A percentile compares a stretch with the other conserved stretches of the same genome.
Conservation (phyloP, 2,888 invertebrate genomes). For the Halocaridina rubra region DNA sequence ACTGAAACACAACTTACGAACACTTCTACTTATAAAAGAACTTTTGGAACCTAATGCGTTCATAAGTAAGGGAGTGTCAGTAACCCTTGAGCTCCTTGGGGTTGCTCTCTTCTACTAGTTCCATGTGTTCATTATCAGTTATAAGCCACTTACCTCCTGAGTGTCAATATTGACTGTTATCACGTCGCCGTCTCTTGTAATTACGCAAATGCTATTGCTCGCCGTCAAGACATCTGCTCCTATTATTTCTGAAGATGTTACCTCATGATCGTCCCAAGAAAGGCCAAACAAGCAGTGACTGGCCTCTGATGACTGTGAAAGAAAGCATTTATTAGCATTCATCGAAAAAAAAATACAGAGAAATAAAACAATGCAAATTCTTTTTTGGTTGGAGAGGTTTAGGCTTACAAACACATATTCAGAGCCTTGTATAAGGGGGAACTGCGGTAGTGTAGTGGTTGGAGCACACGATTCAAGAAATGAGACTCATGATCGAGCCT, state of each 20-base stretch:
- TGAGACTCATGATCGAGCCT: too few species aligned
- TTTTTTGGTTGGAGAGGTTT: background rate
- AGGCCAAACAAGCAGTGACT: background rate
- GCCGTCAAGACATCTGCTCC: slow-evolving; percentile 27
- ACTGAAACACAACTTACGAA: too few species aligned
- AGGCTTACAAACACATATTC: too few species aligned
- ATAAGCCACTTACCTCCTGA: slow-evolving; percentile 4
- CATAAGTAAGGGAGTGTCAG: background rate
- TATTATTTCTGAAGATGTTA: background rate
- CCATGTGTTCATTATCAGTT: too few species aligned
- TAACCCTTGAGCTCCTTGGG: too few species aligned
- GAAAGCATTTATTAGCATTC: background rate
- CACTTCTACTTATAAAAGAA: too few species aligned
- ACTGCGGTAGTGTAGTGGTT: too few species aligned
- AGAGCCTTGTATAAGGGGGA: too few species aligned
- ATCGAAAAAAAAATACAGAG: background rate
- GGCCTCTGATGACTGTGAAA: background rate
- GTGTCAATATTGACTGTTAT: slow-evolving; percentile 20
- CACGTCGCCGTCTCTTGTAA: slow-evolving; percentile 33
- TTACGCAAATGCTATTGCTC: slow-evolving; percentile 16
- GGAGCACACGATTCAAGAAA: too few species aligned
- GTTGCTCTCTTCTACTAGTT: too few species aligned
- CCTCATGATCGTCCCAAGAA: background rate
- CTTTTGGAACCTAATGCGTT: background rate
- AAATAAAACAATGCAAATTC: background rate